Evolutionary conservation across 2,888 invertebrate species (phyloP), one percentile per base, ranked within the genome.

Genomic region (Mayetiola destructor): DNA sequence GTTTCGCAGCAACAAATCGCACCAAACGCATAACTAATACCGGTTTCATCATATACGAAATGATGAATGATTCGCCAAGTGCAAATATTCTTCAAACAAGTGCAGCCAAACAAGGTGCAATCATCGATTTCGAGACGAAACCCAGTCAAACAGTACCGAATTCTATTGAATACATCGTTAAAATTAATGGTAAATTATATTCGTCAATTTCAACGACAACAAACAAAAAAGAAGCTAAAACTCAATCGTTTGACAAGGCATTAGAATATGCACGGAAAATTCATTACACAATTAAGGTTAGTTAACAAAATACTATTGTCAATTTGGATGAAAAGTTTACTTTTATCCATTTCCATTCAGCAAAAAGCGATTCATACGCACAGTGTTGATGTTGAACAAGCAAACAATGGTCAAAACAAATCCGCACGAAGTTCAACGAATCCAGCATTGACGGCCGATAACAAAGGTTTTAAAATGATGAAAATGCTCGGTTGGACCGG

Each of bases 401-500:
- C 14, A 12, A 32, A 16, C 20, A 20, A 18, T 53, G 30, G 8
- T 16, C 1, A 3, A 37, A 37, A 37, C 16, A 18, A 29, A 8
- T 3, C 18, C 1, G 20, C 10, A 10, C 20, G 20, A 30, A 53
- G 6, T 30, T 3, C 18, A 18, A 4, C 30, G 32, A 20, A 16
- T 36, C 10, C 8, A n/a, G 16, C 52, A 37, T 16, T 57, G 12
- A n/a, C 29, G 4, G 57, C 40, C 39, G 48, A 55, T 56, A 73
- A 73, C 59, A 67, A 69, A 52, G 72, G 73, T 32, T 71, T 61
- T 63, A 78, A 76, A 63, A 78, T 86, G 70, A 77, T 86, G 76
- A 72, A 75, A 36, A 70, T 76, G 58, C 84, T 85, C 82, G 86
- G 86, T 0, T 86, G 85, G 85, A 70, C 74, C 4, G 85, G 85